phyloP scores from a whole-genome alignment of 2,888 invertebrate species.

The Tenthredo livida region DNA sequence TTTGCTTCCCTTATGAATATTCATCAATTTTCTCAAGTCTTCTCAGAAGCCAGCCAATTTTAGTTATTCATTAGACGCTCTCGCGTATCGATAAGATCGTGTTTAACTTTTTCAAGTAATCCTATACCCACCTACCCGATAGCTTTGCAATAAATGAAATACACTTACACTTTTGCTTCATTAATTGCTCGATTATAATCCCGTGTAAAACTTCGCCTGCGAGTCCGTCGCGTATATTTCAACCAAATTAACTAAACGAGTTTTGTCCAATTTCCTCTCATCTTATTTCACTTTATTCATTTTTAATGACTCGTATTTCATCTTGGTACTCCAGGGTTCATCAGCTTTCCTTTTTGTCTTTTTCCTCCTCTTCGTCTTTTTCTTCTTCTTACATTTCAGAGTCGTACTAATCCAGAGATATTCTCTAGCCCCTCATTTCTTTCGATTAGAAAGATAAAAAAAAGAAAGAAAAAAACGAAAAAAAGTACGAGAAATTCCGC shows the following conservation, averaged over 20 bases:
- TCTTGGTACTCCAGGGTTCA: neutral
- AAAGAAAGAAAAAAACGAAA: neutral
- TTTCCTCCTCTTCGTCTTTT: neutral
- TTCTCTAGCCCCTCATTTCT: neutral
- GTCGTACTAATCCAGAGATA: neutral
- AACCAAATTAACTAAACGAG: neutral
- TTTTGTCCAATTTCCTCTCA: neutral
- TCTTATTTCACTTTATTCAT: neutral
- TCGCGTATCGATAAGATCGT: constrained; percentile 38
- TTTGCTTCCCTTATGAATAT: constrained; percentile 69
- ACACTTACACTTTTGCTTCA: constrained; percentile 7
- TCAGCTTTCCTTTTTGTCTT: neutral
- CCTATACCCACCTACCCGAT: neutral
- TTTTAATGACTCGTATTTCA: neutral
- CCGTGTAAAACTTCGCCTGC: neutral
- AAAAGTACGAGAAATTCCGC: constrained; percentile 48
- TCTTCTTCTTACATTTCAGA: neutral
- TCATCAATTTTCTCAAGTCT: constrained; percentile 66
- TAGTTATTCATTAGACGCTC: constrained; percentile 51
- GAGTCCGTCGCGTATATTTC: too few species aligned
- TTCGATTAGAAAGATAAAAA: neutral
- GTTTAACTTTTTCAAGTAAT: constrained; percentile 37
- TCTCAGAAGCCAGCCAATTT: constrained; percentile 64
- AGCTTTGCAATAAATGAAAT: constrained; percentile 28
- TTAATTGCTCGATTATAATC: constrained; percentile 41